A percentile compares a stretch with the other conserved stretches of the same genome.
Evolutionary conservation across 2,113 vertebrate species (phyloP).

Genomic region (Oryzias woworae): DNA sequence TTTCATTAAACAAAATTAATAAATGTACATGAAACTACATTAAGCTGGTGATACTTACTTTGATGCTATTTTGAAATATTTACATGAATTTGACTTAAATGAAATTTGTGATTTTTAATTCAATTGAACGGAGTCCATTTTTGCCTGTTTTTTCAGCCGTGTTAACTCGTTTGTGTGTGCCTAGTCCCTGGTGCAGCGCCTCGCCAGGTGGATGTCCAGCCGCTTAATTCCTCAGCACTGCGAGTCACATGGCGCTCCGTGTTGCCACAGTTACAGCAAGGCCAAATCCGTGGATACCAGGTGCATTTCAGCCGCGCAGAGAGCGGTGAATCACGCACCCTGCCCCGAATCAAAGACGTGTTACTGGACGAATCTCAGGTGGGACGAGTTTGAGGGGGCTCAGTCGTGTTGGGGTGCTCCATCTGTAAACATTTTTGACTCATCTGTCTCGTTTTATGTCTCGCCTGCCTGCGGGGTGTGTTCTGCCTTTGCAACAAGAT

Average conservation of each 20-base stretch:
- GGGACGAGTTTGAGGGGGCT: conserved; percentile 34
- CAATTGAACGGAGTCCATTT: too few species aligned
- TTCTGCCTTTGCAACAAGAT: conserved; percentile 78
- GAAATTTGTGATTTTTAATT: too few species aligned
- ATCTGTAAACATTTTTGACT: conserved; percentile 48
- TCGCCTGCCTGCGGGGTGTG: conserved; percentile 66
- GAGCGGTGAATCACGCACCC: conserved; percentile 84
- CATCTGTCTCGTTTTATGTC: conserved; percentile 52
- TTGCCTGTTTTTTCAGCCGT: conserved; percentile 25
- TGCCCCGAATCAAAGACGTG: conserved; percentile 90
- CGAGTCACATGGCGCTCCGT: conserved; percentile 89
- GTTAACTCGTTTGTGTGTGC: conserved; percentile 58
- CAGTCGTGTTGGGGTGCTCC: conserved; percentile 16
- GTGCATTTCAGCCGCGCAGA: conserved; percentile 89
- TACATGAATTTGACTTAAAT: too few species aligned
- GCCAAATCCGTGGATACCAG: conserved; percentile 94
- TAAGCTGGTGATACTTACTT: too few species aligned
- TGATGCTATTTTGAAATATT: too few species aligned
- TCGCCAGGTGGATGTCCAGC: conserved; percentile 90
- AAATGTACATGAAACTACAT: too few species aligned
- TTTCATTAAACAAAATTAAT: too few species aligned
- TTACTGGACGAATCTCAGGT: conserved; percentile 95
- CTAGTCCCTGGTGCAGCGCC: conserved; percentile 90
- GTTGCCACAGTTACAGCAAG: conserved; percentile 85
- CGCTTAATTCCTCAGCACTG: conserved; percentile 88